Conservation (phyloP, 2,888 invertebrate genomes). For the Athrips mouffetella region DNA sequence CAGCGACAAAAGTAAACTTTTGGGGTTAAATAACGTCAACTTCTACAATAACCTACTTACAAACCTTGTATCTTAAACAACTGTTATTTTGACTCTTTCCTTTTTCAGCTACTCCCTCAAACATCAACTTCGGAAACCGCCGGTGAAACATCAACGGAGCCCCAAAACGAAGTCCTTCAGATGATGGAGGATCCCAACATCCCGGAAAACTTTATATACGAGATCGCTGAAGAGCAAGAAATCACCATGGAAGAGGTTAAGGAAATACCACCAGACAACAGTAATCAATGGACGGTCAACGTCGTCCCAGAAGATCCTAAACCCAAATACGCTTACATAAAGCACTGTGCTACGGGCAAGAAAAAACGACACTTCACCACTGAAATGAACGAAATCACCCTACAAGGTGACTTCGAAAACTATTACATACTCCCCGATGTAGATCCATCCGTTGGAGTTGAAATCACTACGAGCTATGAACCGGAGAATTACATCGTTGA, state of each 20-base stretch:
- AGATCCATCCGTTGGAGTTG: constrained; percentile 63
- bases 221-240: constrained; percentile 72
- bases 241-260: constrained; percentile 68
- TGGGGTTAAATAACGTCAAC: no score
- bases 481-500: constrained; percentile 65
- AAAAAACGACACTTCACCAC: constrained; percentile 67
- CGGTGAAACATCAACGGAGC: constrained; percentile 18
- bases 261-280: constrained; percentile 50
- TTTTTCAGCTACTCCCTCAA: constrained; percentile 59
- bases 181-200: constrained; percentile 57
- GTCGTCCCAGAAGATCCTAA: constrained; percentile 57
- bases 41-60: no score
- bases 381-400: constrained; percentile 62
- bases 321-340: constrained; percentile 67
- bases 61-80: neutral
- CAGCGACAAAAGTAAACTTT: no score
- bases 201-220: constrained; percentile 66
- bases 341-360: constrained; percentile 61
- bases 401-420: constrained; percentile 68
- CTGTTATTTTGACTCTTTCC: neutral
- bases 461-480: constrained; percentile 66
- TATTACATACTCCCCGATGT: constrained; percentile 71
- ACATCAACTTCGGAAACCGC: constrained; percentile 30
- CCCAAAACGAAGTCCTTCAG: constrained; percentile 44
- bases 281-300: constrained; percentile 66